Conservation (phyloP, 2,888 invertebrate species). For the Beris morrisii region DNA sequence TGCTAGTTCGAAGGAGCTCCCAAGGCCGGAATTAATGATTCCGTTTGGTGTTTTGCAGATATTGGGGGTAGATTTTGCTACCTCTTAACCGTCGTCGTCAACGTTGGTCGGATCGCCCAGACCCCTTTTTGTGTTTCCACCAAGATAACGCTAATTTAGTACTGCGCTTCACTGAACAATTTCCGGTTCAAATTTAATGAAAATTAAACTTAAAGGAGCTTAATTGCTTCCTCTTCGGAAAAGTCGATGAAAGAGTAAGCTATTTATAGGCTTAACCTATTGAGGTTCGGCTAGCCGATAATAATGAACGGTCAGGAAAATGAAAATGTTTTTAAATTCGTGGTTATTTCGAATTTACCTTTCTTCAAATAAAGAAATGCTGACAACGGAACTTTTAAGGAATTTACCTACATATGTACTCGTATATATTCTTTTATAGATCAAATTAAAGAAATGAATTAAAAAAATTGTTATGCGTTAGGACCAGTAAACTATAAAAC, state of each 20-base stretch:
- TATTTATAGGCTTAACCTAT: too few relatives aligned
- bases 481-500: too few relatives aligned
- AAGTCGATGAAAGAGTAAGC: background rate
- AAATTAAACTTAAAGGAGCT: conserved; percentile 30
- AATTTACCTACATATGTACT: too few relatives aligned
- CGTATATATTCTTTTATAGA: too few relatives aligned
- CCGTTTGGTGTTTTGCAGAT: conserved; percentile 23
- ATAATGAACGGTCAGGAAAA: too few relatives aligned
- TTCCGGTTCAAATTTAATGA: conserved; percentile 30
- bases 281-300: too few relatives aligned
- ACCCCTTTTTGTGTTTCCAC: conserved; percentile 2
- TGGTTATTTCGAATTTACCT: too few relatives aligned
- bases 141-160: conserved; percentile 26
- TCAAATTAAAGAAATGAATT: too few relatives aligned
- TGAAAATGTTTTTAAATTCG: too few relatives aligned
- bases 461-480: too few relatives aligned
- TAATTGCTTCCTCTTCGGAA: conserved; percentile 26
- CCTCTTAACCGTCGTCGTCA: background rate
- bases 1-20: background rate
- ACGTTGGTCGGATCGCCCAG: background rate
- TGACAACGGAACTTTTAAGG: too few relatives aligned
- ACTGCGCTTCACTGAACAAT: conserved; percentile 21
- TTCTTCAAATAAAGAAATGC: too few relatives aligned
- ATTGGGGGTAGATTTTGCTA: conserved; percentile 2
- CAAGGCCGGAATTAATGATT: conserved; percentile 27